Conservation (phyloP, 2,888 invertebrate genomes). For the Salticus scenicus region DNA sequence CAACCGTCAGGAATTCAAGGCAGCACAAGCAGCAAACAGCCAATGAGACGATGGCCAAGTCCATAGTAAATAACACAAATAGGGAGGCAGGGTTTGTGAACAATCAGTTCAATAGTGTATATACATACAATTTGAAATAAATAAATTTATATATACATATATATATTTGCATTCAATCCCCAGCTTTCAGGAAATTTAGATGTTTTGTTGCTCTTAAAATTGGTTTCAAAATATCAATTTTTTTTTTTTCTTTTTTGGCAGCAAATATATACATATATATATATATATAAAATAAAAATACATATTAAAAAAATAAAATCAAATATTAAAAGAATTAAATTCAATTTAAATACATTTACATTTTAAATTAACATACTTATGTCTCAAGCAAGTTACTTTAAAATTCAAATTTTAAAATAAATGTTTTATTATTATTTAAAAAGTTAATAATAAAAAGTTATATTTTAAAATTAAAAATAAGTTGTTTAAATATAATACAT, state of each 20-base stretch:
- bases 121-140: constrained; percentile 49
- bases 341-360: neutral
- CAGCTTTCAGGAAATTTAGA: neutral
- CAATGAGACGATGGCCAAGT: constrained; percentile 62
- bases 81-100: constrained; percentile 69
- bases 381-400: constrained; percentile 40
- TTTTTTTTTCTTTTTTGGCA: neutral
- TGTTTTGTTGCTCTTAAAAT: too few relatives aligned
- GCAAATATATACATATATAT: constrained; percentile 22
- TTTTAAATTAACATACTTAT: neutral
- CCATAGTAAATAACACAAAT: constrained; percentile 70
- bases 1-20: constrained; percentile 62
- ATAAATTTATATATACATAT: constrained; percentile 19
- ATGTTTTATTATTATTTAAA: too few relatives aligned
- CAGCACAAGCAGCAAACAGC: constrained; percentile 61
- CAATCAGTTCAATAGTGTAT: constrained; percentile 68
- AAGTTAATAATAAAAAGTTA: neutral
- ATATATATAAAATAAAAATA: constrained; percentile 18
- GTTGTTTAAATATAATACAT: neutral
- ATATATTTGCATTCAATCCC: constrained; percentile 29
- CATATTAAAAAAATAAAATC: neutral
- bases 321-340: neutral
- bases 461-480: too few relatives aligned
- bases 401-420: too few relatives aligned
- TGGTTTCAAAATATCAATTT: neutral